These are phyloP conservation scores for Phataginus tetradactyla DNA, from an alignment of 2,797 vertebrate species.

Conservation along the genomic window DNA sequence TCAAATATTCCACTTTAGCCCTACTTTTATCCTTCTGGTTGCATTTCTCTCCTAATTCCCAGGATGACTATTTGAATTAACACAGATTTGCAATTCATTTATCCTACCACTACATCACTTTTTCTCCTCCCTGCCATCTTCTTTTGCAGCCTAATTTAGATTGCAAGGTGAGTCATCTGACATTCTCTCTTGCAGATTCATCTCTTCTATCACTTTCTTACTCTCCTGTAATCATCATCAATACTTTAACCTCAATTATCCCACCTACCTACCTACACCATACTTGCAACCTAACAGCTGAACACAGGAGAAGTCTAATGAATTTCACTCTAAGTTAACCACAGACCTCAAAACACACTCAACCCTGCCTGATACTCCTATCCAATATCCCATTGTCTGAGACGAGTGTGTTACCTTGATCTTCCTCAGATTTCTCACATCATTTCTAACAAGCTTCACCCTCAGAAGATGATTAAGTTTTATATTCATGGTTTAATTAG, in stretches of 20 bases:
- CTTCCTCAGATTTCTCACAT: background rate
- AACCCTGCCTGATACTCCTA: background rate
- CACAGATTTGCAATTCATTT: background rate
- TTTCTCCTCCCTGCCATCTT: background rate
- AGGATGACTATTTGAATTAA: background rate
- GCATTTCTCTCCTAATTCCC: background rate
- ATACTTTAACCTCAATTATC: background rate
- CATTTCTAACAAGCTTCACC: background rate
- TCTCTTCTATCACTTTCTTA: background rate
- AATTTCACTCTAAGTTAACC: background rate
- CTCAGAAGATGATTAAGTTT: background rate
- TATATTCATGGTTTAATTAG: background rate
- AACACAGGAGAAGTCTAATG: background rate
- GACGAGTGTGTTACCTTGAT: background rate
- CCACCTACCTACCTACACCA: background rate
- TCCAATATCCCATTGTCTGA: background rate
- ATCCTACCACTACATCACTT: background rate
- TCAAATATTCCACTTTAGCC: background rate
- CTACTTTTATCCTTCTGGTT: background rate
- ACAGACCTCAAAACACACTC: background rate
- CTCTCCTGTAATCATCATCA: background rate
- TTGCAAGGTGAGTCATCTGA: background rate
- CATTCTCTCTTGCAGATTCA: background rate
- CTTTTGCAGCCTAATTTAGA: background rate
- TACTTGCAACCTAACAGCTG: background rate